Evolutionary conservation across 2,113 vertebrate genomes (phyloP), one percentile per base, ranked within the genome.

Genomic region (Seriola aureovittata): DNA sequence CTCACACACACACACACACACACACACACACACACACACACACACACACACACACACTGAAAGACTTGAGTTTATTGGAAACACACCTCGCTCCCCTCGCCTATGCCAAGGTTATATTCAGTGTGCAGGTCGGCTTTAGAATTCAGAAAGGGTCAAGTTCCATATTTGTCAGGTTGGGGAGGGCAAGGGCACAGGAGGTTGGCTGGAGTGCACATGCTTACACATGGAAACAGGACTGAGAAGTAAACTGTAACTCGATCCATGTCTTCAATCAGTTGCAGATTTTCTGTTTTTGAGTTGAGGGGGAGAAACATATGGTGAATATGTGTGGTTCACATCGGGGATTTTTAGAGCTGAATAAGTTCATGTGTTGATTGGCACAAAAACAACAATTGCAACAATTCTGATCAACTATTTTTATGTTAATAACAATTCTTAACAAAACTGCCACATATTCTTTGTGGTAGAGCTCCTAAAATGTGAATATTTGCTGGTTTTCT

Each of bases 81-180:
- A 92, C 89, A 89, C 86, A 81, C 63, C 52, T 88, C 52, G 1
- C 59, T 63, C 42, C 55, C 48, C 63, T 82, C 11, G 10, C 46
- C 44, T 66, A 14, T 75, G 86, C 83, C 85, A 85, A 85, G 84
- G 86, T 92, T 86, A 75, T 75, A 75, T 91, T 88, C 78, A 86
- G 72, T 80, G 71, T 75, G 81, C 67, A 80, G 89, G 75, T 86
- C 17, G 50, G 72, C 73, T 23, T 84, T 63, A 81, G 82, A 82
- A 84, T 75, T 87, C 79, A 77, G 74, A 88, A 67, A 82, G 92
- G 92, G 89, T 94, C 92, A 92, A 90, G 88, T 93, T 93, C 87
- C 93, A 85, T 75, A 80, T 76, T 80, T 87, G 82, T 72, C 69
- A 65, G 78, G 75, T 63, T 58, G 75, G 89, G 84, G 77, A 75